These are phyloP conservation scores for crab-eating macaque (Macaca fascicularis) DNA, from an alignment of 2,113 vertebrate genomes.

Conservation along the genomic window DNA sequence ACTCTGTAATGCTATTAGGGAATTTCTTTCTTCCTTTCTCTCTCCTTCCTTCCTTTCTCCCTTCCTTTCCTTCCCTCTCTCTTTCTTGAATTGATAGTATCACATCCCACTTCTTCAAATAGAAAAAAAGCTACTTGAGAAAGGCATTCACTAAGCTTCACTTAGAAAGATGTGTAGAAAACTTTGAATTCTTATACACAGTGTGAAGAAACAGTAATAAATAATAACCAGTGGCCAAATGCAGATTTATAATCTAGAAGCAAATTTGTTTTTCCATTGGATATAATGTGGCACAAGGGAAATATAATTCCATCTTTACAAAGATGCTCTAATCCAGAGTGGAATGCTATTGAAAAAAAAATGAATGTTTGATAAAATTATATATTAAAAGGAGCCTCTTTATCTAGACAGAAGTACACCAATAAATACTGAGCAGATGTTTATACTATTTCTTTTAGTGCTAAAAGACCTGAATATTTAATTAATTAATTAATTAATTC, in stretches of 20 bases:
- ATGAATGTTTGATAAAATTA: background rate
- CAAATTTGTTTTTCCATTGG: constrained; percentile 7
- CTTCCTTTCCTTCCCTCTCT: no score
- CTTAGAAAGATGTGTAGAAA: background rate
- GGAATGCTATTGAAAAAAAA: background rate
- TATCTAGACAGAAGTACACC: background rate
- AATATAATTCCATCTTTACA: background rate
- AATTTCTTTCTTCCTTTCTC: background rate
- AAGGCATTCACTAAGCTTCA: background rate
- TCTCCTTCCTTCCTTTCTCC: no score
- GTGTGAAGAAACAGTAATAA: background rate
- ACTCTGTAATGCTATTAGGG: background rate
- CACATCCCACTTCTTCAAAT: background rate
- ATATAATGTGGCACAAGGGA: background rate
- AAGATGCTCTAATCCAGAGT: background rate
- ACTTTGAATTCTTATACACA: background rate
- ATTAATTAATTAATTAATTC: background rate
- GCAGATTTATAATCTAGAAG: constrained; percentile 24
- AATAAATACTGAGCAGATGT: background rate
- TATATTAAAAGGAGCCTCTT: background rate
- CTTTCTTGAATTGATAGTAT: background rate
- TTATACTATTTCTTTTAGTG: background rate
- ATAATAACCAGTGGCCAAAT: background rate
- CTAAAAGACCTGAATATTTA: background rate
- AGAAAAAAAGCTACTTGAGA: background rate